Evolutionary conservation across 2,888 invertebrate genomes (phyloP), one percentile per base, ranked within the genome.

Genomic region (Geophilus truncorum): DNA sequence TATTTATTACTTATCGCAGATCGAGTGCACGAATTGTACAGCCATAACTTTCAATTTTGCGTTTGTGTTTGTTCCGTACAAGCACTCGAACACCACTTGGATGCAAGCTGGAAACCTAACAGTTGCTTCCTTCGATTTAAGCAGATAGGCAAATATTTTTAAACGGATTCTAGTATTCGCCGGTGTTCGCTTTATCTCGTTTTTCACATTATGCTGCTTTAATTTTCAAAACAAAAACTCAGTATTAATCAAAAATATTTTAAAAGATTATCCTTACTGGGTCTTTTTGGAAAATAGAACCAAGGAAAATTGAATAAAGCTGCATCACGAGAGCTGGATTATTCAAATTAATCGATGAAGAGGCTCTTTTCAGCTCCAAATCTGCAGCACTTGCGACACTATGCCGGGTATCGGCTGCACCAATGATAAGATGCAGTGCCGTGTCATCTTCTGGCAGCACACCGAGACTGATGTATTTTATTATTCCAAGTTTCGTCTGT

Each of bases 361-460:
- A 86, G 85, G 40, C 84, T 84, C 94, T 93, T 85, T 94, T 94
- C 9, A 97, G 87, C 84, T 95, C 94, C 83, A 92, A 91, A 85
- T 96, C 94, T 0, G 95, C 96, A 81, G 93, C 90, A 85, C 95
- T 94, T 80, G 95, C 95, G 75, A 97, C 94, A 87, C 92, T 93
- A 86, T 88, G 87, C 82, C 96, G 89, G 0, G 95, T 94, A 85
- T 97, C 97, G 0, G 96, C 92, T 0, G 95, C 93, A 1, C 94
- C 96, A 6, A 97, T 91, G 9, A 96, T 91, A 81, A 95, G 89
- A 80, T 94, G 92, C 82, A 93, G 88, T 25, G 95, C 89, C 32
- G 93, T 90, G 81, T 94, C 93, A 28, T 91, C 90, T 84, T 92
- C 92, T 30, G 90, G 89, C 84, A 95, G 93, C 57, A 94, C 90